Conservation (phyloP, 2,797 vertebrate species). For the Neosalanx taihuensis region DNA sequence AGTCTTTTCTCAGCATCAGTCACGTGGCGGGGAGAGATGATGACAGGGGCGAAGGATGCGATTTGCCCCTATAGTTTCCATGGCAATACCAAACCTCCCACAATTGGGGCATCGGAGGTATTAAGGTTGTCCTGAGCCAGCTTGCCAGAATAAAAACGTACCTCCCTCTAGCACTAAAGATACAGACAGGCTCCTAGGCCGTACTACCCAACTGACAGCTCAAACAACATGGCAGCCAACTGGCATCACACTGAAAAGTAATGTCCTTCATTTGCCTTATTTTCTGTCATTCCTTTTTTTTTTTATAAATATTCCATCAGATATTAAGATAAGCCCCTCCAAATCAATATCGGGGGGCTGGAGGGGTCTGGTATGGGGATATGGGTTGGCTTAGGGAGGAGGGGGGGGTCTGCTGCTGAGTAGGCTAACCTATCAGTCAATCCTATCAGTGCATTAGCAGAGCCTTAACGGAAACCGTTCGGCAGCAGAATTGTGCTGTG, state of each 20-base stretch:
- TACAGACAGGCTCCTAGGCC: background rate
- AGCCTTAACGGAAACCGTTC: background rate
- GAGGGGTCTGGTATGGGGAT: too few relatives aligned
- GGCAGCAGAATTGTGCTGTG: background rate
- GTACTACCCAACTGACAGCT: background rate
- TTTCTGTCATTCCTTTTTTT: background rate
- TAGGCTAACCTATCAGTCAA: background rate
- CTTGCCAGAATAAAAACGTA: background rate
- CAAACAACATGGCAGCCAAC: background rate
- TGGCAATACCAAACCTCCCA: conserved; percentile 63
- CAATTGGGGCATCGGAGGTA: conserved; percentile 16
- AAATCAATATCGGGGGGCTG: background rate
- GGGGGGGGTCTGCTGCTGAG: background rate
- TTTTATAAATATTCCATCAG: too few relatives aligned
- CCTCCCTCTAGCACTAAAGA: background rate
- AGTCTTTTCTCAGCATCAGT: conserved; percentile 1
- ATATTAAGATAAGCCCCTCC: background rate
- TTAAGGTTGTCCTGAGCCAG: conserved; percentile 2
- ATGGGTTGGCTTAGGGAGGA: too few relatives aligned
- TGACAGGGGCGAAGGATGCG: conserved; percentile 23
- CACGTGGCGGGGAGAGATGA: conserved; percentile 14
- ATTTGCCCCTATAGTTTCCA: conserved; percentile 61
- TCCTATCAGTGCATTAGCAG: background rate
- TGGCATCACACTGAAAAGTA: background rate
- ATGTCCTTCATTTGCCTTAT: background rate